phyloP scores from a whole-genome alignment of 2,888 invertebrate genomes.

The Tenthredo scrophulariae region DNA sequence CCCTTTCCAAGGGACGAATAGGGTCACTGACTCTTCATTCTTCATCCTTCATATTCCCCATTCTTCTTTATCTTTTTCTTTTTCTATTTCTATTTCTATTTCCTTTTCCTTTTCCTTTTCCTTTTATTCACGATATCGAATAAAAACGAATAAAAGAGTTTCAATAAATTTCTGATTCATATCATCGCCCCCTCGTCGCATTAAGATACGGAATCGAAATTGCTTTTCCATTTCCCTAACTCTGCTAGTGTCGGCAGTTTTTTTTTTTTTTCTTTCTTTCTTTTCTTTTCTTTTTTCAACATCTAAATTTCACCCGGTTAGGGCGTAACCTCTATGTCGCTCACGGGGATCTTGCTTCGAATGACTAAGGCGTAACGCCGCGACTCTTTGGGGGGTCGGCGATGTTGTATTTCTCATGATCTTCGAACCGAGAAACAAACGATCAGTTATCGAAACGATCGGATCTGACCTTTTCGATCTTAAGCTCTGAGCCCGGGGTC shows the following conservation, averaged over 20 bases:
- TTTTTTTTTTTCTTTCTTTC: too few relatives aligned
- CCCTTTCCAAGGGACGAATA: slow-evolving; percentile 22
- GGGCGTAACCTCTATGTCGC: neutral
- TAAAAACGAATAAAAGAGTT: neutral
- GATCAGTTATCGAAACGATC: slow-evolving; percentile 46
- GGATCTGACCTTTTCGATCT: slow-evolving; percentile 53
- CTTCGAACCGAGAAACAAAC: slow-evolving; percentile 45
- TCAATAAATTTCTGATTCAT: slow-evolving; percentile 1
- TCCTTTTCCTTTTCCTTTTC: too few relatives aligned
- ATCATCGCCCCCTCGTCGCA: too few relatives aligned
- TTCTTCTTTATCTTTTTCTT: neutral
- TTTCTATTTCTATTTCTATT: too few relatives aligned
- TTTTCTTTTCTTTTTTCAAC: too few relatives aligned
- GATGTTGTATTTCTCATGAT: slow-evolving; percentile 13
- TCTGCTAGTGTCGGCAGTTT: neutral
- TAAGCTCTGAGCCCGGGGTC: neutral
- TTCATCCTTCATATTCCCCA: neutral
- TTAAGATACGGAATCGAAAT: neutral
- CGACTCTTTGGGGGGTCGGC: slow-evolving; percentile 48
- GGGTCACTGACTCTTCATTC: slow-evolving; percentile 36
- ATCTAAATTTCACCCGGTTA: neutral
- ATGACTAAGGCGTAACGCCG: slow-evolving; percentile 32
- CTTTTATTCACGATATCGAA: neutral
- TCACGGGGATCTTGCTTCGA: neutral
- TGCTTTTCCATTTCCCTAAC: neutral